phyloP scores from a whole-genome alignment of 2,797 vertebrate genomes.

The Peromyscus aztecus region DNA sequence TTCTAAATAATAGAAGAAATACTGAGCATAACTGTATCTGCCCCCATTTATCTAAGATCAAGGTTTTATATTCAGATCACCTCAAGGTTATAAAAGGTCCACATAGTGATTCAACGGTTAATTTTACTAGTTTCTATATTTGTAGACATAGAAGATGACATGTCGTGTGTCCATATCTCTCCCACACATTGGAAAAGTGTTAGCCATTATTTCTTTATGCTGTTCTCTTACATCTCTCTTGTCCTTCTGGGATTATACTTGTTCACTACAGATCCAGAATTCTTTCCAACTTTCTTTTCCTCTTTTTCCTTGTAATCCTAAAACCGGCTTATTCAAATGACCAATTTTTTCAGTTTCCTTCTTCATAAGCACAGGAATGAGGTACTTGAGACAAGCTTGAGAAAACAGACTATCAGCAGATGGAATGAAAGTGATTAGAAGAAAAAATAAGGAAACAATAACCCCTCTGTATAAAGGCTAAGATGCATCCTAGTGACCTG shows the following conservation, averaged over 20 bases:
- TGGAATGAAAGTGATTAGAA: neutral
- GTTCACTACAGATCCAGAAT: neutral
- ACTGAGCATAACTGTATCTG: neutral
- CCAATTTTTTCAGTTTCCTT: neutral
- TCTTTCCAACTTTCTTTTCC: neutral
- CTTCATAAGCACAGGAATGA: neutral
- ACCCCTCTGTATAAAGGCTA: neutral
- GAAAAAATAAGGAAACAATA: neutral
- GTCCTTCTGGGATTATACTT: neutral
- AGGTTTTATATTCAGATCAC: neutral
- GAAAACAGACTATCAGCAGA: neutral
- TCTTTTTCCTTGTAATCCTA: neutral
- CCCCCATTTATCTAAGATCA: neutral
- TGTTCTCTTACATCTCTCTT: neutral
- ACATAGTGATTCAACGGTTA: neutral
- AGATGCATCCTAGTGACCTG: neutral
- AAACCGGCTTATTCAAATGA: neutral
- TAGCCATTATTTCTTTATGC: neutral
- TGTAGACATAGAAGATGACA: conserved; percentile 21
- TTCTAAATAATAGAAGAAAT: conserved; percentile 15
- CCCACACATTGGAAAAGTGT: neutral
- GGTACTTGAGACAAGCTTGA: neutral
- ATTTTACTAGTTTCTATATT: neutral
- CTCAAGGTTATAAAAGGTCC: neutral
- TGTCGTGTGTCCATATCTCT: neutral